phyloP scores from a whole-genome alignment of 2,113 vertebrate genomes.

The Patagioenas fasciata region DNA sequence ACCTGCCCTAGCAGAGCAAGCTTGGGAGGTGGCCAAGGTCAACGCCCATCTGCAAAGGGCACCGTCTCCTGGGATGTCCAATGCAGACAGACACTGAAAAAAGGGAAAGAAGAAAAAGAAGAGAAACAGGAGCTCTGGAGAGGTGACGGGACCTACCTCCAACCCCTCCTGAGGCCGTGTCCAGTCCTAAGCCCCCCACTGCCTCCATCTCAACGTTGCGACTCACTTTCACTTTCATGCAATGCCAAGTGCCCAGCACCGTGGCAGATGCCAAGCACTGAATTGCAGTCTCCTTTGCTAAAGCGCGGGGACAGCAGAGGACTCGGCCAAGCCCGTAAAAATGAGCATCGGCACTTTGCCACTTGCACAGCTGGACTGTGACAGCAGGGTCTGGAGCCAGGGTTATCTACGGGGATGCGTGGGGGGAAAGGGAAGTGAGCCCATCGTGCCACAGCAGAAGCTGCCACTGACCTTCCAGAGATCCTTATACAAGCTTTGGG shows the following conservation, averaged over 20 bases:
- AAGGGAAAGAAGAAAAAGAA: no score
- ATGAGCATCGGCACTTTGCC: slow-evolving; percentile 10
- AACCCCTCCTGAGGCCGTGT: background rate
- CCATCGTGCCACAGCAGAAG: background rate
- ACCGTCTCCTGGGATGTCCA: no score
- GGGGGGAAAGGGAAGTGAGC: background rate
- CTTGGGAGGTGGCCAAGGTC: no score
- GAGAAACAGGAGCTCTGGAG: background rate
- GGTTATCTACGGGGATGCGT: rapidly evolving
- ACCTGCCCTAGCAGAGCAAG: background rate
- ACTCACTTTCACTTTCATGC: background rate
- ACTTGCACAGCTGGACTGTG: background rate
- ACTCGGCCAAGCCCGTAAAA: background rate
- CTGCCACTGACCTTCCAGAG: background rate
- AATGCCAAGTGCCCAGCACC: background rate
- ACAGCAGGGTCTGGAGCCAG: background rate
- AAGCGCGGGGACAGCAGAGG: background rate
- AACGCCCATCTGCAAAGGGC: no score
- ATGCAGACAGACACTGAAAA: no score
- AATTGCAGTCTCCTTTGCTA: slow-evolving; percentile 25
- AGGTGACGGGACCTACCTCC: background rate
- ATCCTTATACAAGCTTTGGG: background rate
- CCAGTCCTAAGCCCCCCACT: background rate
- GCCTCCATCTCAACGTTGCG: background rate
- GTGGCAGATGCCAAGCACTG: background rate